Base-by-base conservation (phyloP, 1,140 invertebrate species). In the Camponotus pennsylvanicus region DNA sequence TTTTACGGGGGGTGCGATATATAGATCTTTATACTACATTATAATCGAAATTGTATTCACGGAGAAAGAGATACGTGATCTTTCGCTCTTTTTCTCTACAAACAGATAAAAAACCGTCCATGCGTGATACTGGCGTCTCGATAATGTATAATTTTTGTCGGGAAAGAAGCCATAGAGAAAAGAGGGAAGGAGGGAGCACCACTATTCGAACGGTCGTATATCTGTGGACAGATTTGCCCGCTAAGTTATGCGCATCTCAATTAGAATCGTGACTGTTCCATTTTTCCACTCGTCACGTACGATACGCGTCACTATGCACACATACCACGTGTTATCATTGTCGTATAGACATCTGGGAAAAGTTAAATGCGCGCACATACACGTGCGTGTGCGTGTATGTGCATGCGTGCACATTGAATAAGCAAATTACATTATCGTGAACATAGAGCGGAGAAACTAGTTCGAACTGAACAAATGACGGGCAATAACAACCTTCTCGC, bases 241-340 rank as follows among this genome's bases (percentile, higher is more conserved):
- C 37, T 42, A 49, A 73, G 61, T 73, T 83, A 83, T 83, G 67
- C 79, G 79, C 79, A 83, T 83, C 55, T 61, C 79, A 83, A 83
- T 83, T 57, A 61, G 27, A 45, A 49, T 45, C 69, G 37, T 71
- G 66, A 82, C 21, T 82, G 4, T 73, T 61, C 63, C 45, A 49
- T 73, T 80, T 73, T 64, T 73, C 69, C 52, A 61, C 55, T 73
- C 37, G 55, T 83, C 79, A 61, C 34, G 55, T 45, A 73, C 37
- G 67, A 82, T 64, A 37, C 55, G 21, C 78, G 66, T 69, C 66
- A 55, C 34, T 1, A 8, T 55, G 67, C 15, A 13, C 27, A 21
- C 27, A 73, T 61, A 40, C 13, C 13, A 59, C 40, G 27, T 40
- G 13, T 83, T 73, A 83, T 73, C 79, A 45, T 40, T n/a, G n/a